Base-by-base conservation (phyloP, 2,797 vertebrate species). In the Sciaenops ocellatus region DNA sequence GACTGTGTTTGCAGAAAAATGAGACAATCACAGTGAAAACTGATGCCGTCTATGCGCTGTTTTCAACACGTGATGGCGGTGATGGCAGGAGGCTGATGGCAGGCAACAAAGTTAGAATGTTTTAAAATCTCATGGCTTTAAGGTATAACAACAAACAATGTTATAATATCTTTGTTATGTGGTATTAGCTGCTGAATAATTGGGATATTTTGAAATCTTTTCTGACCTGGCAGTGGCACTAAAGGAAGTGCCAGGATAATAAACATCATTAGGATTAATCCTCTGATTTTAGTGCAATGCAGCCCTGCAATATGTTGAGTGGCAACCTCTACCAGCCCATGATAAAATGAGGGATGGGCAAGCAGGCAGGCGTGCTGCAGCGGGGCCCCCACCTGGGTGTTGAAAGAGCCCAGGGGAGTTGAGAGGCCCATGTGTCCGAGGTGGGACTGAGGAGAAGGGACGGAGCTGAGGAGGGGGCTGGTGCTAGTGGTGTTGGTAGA, bases 381-480 rank as follows among this genome's bases (percentile, higher is more conserved):
- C 3, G 16, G 47, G 79, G 50, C 24, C 78, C 92, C 88, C 90
- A 95, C 93, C 94, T 95, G 91, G 82, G 47, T 79, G 81, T 22
- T 81, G 90, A 74, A 89, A 51, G 82, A 72, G 74, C 89, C 74
- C 47, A 82, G 44, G n/a, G 86, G 46, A 64, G 81, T 72, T 0
- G 82, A 78, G 59, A 87, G 79, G 42, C 87, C 81, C 62, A 77
- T 8, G 2, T 73, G 87, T 78, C 85, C 76, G 18, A 89, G 68
- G 54, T 81, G 82, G 80, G 81, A 85, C 67, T 88, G 64, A 3
- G 90, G 74, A 57, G 90, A 84, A 60, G 84, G 81, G 74, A 66
- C 54, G 24, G 76, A 62, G 80, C 86, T 80, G 87, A 89, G 88
- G 68, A 88, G 77, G 62, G 89, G 89, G 83, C 85, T 87, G 85